Base-by-base conservation (phyloP, 1,140 invertebrate species). In the Scaptodrosophila lebanonensis region DNA sequence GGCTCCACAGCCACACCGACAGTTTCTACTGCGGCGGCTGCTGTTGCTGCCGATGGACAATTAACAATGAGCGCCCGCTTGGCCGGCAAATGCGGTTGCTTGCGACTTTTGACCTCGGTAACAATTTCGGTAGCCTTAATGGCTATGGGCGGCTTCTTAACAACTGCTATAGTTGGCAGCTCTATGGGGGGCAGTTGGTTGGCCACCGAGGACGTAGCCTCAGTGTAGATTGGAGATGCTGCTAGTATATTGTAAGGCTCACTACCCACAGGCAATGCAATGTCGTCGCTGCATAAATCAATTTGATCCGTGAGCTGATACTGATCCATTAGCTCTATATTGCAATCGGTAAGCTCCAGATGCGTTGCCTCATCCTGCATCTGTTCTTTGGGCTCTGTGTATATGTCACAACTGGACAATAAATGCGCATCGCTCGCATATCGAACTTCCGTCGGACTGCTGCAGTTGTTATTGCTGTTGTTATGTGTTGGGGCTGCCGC, bases 261-360 rank as follows among this genome's bases (percentile, higher is more conserved):
- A 7, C 59, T 58, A 13, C 64, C 61, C 15, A 71, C 12, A 3
- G 71, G 84, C 39, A 85, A 12, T 30, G 68, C 59, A 30, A 85
- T 77, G 2, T 86, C 83, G 3, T 68, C 83, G 38, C 79, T 85
- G 36, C 58, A 68, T n/a, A 85, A 33, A 42, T 85, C 83, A 4
- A 85, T 73, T 53, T 85, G 83, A 53, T 85, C 67, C 6, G 83
- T 85, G 8, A 79, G 49, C 39, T 85, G 75, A 39, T 67, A 85
- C 22, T 85, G 73, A 52, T 85, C 83, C 83, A 85, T 85, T 3
- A 85, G 47, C 18, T 85, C 83, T 32, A 85, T 85, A 25, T 85
- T 86, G 56, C 83, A 85, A 29, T 85, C 83, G 1, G 76, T 83
- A 3, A 83, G 32, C 29, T 83, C 75, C 2, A 85, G 29, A 38